A percentile compares a stretch with the other conserved stretches of the same genome.
Conservation (phyloP, 2,888 invertebrate species). For the Pyrocoelia pectoralis region DNA sequence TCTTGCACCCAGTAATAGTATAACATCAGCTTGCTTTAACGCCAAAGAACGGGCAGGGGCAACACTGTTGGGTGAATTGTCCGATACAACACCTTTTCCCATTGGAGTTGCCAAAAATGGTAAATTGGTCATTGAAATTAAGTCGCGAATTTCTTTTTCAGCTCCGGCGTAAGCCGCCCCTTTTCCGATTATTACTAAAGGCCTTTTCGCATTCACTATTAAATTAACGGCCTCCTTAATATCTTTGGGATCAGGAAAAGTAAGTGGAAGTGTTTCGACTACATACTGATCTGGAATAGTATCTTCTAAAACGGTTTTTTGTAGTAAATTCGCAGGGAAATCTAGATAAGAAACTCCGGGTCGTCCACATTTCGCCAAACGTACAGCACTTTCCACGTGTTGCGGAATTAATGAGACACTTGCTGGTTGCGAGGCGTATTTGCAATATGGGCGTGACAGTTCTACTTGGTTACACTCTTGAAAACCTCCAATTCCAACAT, state of each 20-base stretch:
- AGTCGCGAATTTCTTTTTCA: conserved; percentile 73
- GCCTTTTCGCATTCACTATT: conserved; percentile 76
- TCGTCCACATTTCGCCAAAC: conserved; percentile 83
- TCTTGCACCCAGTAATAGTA: conserved; percentile 88
- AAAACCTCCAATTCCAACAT: conserved; percentile 95
- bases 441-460: conserved; percentile 86
- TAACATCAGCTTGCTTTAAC: conserved; percentile 86
- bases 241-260: conserved; percentile 73
- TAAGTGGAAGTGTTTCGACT: conserved; percentile 69
- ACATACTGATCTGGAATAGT: conserved; percentile 60
- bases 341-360: conserved; percentile 93
- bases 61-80: conserved; percentile 76
- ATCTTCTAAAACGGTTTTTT: conserved; percentile 59
- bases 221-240: conserved; percentile 76
- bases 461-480: conserved; percentile 94
- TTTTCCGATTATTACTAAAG: conserved; percentile 91
- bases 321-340: conserved; percentile 85
- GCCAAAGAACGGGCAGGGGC: conserved; percentile 83
- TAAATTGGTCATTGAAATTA: conserved; percentile 76
- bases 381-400: conserved; percentile 91
- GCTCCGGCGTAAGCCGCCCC: conserved; percentile 72
- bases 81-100: conserved; percentile 86
- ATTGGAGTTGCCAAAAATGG: conserved; percentile 96
- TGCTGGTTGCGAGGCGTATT: conserved; percentile 90
- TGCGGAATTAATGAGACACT: conserved; percentile 82